Conservation (phyloP, 2,888 invertebrate species). For the Agrochola circellaris region DNA sequence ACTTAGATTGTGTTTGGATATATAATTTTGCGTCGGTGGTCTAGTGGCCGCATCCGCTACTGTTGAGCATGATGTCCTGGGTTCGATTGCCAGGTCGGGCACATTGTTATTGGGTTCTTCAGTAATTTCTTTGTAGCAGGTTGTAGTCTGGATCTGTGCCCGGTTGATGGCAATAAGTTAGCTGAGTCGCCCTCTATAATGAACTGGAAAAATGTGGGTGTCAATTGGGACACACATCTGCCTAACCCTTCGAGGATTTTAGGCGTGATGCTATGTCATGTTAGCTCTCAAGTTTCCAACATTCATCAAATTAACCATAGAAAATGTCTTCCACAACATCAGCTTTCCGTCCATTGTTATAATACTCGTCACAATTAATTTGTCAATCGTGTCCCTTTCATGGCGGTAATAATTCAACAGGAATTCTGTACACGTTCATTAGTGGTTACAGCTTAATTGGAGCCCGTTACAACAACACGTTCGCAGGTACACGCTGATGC, state of each 20-base stretch:
- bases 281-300: background rate
- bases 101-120: background rate
- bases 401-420: conserved; percentile 43
- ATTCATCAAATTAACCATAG: conserved; percentile 21
- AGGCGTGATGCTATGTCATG: background rate
- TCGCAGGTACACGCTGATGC: conserved; percentile 45
- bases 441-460: conserved; percentile 62
- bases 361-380: conserved; percentile 52
- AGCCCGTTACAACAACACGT: conserved; percentile 52
- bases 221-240: background rate
- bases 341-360: conserved; percentile 30
- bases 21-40: background rate
- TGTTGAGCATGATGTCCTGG: background rate
- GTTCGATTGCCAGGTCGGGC: background rate
- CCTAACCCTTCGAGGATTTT: too few relatives aligned
- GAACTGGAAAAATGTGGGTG: background rate
- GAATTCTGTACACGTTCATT: conserved; percentile 54
- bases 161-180: background rate
- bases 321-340: conserved; percentile 23
- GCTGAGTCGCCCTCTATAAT: background rate
- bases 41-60: background rate
- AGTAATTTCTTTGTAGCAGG: background rate
- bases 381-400: conserved; percentile 50
- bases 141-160: background rate
- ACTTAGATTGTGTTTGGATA: background rate